phyloP scores from a whole-genome alignment of 2,888 invertebrate species.

The Chloroclystis v-ata region DNA sequence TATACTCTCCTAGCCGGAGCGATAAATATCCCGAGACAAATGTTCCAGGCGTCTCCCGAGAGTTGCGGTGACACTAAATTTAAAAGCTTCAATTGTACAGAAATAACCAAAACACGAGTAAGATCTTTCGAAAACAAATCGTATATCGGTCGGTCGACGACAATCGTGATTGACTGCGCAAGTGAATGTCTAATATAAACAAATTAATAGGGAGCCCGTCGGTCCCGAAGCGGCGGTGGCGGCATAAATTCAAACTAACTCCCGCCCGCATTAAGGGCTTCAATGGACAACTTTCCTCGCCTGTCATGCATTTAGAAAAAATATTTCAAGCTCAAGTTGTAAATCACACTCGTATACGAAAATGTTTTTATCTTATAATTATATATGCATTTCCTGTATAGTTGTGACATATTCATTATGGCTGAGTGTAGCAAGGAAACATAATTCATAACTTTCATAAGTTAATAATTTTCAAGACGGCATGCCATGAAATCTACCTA shows the following conservation, averaged over 20 bases:
- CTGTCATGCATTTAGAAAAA: conserved; percentile 56
- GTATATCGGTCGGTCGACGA: conserved; percentile 74
- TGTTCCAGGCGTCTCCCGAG: conserved; percentile 72
- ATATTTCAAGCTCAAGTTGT: conserved; percentile 50
- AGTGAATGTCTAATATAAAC: conserved; percentile 77
- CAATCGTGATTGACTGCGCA: conserved; percentile 77
- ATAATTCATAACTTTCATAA: conserved; percentile 52
- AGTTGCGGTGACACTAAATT: conserved; percentile 77
- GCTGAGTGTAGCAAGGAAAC: conserved; percentile 55
- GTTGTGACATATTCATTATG: conserved; percentile 54
- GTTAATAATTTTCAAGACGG: conserved; percentile 45
- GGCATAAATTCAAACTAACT: conserved; percentile 45
- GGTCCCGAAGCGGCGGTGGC: conserved; percentile 42
- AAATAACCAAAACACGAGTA: conserved; percentile 77
- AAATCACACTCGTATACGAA: conserved; percentile 51
- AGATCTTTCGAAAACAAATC: conserved; percentile 77
- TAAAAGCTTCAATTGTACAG: conserved; percentile 77
- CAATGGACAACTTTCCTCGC: conserved; percentile 43
- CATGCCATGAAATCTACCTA: conserved; percentile 30
- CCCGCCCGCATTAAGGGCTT: conserved; percentile 36
- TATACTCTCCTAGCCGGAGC: conserved; percentile 68
- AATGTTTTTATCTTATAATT: conserved; percentile 46
- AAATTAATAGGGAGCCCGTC: conserved; percentile 71
- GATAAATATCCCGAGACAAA: conserved; percentile 78
- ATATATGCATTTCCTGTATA: conserved; percentile 58